Evolutionary conservation across 2,888 invertebrate genomes (phyloP).

Genomic region (Sturmia bella): DNA sequence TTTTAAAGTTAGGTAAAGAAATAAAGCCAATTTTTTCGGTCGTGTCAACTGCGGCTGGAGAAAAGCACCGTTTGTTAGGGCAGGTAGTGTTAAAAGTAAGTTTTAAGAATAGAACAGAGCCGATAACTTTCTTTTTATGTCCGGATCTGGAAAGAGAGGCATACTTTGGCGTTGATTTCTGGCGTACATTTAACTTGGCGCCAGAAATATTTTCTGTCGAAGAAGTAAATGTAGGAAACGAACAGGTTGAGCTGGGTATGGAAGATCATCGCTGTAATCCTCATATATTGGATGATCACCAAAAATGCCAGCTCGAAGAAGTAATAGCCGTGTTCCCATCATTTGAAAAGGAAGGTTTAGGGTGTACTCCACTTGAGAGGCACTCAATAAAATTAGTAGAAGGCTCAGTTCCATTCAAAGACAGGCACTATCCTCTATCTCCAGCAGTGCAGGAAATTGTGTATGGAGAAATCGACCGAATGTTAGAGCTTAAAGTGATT

Average conservation of each 20-base stretch:
- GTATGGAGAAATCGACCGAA: conserved; percentile 71
- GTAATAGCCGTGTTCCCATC: conserved; percentile 22
- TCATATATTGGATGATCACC: background rate
- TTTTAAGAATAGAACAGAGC: no score
- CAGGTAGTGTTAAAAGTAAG: conserved; percentile 1
- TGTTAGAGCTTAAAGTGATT: no score
- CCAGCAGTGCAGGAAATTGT: conserved; percentile 64
- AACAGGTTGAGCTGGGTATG: no score
- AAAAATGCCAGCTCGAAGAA: background rate
- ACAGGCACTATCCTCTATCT: conserved; percentile 60
- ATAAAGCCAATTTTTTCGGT: conserved; percentile 8
- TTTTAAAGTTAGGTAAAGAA: background rate
- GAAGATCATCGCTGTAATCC: no score
- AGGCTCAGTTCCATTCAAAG: conserved; percentile 25
- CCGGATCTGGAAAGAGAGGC: conserved; percentile 1
- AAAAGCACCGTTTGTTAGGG: conserved; percentile 6
- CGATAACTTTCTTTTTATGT: no score
- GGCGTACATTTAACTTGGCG: conserved; percentile 6
- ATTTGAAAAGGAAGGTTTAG: no score
- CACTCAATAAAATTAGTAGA: conserved; percentile 61
- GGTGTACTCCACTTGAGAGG: no score
- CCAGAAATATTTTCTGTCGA: background rate
- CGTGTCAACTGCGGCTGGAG: conserved; percentile 25
- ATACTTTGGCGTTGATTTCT: conserved; percentile 12
- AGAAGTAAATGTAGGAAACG: background rate